A percentile compares a stretch with the other conserved stretches of the same genome.
Evolutionary conservation across 2,888 invertebrate genomes (phyloP).

Genomic region (Leptogaster cylindrica): DNA sequence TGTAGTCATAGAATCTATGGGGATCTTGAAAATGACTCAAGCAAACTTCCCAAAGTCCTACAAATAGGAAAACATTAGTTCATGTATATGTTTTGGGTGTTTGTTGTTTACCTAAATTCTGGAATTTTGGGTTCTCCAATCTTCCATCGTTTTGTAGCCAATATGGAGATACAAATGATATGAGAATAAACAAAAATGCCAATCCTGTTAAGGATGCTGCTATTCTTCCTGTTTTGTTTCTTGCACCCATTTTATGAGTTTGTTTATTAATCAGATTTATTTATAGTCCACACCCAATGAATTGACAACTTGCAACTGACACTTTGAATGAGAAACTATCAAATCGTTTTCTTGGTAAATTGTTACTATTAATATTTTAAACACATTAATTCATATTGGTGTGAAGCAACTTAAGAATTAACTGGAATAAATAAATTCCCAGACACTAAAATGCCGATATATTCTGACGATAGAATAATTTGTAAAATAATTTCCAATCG

Average conservation of each 20-base stretch:
- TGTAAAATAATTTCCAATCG: no score
- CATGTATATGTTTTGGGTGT: background rate
- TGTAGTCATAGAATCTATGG: constrained; percentile 82
- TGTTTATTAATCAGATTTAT: background rate
- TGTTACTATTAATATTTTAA: background rate
- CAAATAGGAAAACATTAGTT: constrained; percentile 20
- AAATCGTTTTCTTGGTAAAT: background rate
- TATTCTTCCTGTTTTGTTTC: constrained; percentile 58
- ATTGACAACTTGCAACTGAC: no score
- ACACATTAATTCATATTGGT: background rate
- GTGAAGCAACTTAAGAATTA: no score
- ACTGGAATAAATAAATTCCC: no score
- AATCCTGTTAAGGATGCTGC: constrained; percentile 71
- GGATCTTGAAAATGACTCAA: constrained; percentile 87
- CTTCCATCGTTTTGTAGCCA: constrained; percentile 87
- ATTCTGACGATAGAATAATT: no score
- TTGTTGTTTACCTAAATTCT: constrained; percentile 70
- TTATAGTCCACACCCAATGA: constrained; percentile 17
- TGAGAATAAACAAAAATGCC: constrained; percentile 74
- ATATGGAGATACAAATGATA: constrained; percentile 85
- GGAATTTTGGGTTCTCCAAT: constrained; percentile 77
- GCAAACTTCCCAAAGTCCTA: constrained; percentile 95
- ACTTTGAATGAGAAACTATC: no score
- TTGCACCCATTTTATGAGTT: constrained; percentile 56
- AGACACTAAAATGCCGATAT: no score